Conservation (phyloP, 1,140 invertebrate genomes). For the Drosophila gunungcola region DNA sequence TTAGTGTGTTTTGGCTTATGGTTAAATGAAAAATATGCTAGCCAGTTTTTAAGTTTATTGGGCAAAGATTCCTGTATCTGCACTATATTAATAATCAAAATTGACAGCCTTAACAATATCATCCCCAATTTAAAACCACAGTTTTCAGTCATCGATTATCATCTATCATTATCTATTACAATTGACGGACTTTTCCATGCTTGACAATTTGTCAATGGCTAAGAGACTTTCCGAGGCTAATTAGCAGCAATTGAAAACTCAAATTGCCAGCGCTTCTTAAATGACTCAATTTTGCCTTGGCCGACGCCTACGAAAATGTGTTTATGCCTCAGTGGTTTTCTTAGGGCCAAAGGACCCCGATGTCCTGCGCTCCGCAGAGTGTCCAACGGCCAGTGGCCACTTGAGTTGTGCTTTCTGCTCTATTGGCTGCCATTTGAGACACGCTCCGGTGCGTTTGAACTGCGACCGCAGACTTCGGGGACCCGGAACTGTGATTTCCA, state of each 20-base stretch:
- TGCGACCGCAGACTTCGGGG: slow-evolving; percentile 58
- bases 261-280: slow-evolving; percentile 51
- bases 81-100: background rate
- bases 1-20: too few species aligned
- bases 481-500: slow-evolving; percentile 52
- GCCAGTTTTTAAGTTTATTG: too few species aligned
- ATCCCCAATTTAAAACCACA: background rate
- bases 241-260: slow-evolving; percentile 81
- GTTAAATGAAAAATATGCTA: background rate
- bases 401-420: slow-evolving; percentile 79
- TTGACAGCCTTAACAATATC: background rate
- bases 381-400: slow-evolving; percentile 53
- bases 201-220: slow-evolving; percentile 69
- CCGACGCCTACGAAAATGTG: slow-evolving; percentile 56
- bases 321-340: slow-evolving; percentile 62
- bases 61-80: too few species aligned
- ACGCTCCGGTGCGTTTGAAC: slow-evolving; percentile 58
- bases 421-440: slow-evolving; percentile 72
- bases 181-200: slow-evolving; percentile 25
- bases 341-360: slow-evolving; percentile 38
- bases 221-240: slow-evolving; percentile 49
- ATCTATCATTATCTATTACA: slow-evolving; percentile 53
- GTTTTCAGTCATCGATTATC: slow-evolving; percentile 50
- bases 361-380: slow-evolving; percentile 33
- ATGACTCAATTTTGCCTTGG: slow-evolving; percentile 42